Percentiles rank a stretch among this genome's conserved stretches.
These are phyloP conservation scores for Lonchura striata DNA, from an alignment of 2,113 vertebrate genomes.

Conservation along the genomic window DNA sequence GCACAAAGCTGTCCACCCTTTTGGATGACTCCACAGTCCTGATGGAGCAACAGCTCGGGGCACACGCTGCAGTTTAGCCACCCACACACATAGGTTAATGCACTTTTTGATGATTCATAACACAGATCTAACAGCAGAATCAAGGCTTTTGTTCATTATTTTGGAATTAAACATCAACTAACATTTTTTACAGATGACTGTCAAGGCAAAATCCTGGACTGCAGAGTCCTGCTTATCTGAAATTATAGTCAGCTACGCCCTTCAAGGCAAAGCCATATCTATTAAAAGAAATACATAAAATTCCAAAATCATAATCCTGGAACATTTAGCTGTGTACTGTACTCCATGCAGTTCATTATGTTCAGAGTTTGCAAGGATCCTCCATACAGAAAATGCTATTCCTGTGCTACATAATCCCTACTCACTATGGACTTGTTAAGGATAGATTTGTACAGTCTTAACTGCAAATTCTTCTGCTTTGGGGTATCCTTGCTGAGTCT, in stretches of 20 bases:
- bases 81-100: constrained; percentile 53
- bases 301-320: constrained; percentile 10
- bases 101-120: constrained; percentile 63
- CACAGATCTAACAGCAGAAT: constrained; percentile 20
- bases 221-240: constrained; percentile 51
- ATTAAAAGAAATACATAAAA: constrained; percentile 59
- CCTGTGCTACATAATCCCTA: constrained; percentile 28
- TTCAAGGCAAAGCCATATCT: constrained; percentile 33
- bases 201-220: constrained; percentile 46
- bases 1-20: constrained; percentile 48
- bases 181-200: constrained; percentile 64
- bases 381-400: background rate
- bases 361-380: background rate
- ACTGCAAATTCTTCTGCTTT: constrained; percentile 29
- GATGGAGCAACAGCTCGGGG: constrained; percentile 35
- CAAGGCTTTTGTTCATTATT: constrained; percentile 38
- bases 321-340: background rate
- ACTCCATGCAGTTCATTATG: background rate
- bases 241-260: constrained; percentile 34
- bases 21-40: constrained; percentile 20
- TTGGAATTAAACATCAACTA: constrained; percentile 50
- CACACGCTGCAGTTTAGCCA: constrained; percentile 23
- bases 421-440: background rate
- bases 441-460: constrained; percentile 20
- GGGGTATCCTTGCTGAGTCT: background rate